phyloP scores from a whole-genome alignment of 1,140 invertebrate genomes.

The Scaptomyza graminum region DNA sequence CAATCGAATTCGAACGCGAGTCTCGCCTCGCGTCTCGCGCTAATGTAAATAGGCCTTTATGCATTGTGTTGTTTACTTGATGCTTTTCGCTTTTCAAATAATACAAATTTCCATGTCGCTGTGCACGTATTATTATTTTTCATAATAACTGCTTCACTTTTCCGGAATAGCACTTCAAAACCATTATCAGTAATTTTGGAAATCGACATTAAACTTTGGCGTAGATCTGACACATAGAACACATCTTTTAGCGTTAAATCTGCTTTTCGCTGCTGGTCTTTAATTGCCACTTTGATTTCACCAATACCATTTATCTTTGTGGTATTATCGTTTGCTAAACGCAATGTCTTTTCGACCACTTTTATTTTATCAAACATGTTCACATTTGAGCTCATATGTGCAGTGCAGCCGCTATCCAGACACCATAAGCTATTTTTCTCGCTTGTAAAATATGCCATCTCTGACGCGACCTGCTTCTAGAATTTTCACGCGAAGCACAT shows the following conservation, averaged over 20 bases:
- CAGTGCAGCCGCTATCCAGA: no score
- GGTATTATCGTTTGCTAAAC: neutral
- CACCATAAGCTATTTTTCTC: no score
- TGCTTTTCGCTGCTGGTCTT: neutral
- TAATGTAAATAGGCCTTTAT: no score
- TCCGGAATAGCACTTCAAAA: constrained; percentile 11
- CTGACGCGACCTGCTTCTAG: neutral
- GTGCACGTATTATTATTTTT: constrained; percentile 18
- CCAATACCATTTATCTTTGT: neutral
- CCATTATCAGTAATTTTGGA: constrained; percentile 22
- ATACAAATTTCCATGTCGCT: constrained; percentile 8
- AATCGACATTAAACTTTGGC: neutral
- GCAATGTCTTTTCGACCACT: no score
- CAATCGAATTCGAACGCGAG: no score
- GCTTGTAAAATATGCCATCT: no score
- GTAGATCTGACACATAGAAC: constrained; percentile 5
- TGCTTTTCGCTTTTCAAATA: constrained; percentile 1
- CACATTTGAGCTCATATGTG: no score
- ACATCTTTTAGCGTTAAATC: neutral
- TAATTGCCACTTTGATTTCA: no score
- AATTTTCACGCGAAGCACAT: neutral
- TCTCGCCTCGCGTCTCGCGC: no score
- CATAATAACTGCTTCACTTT: constrained; percentile 16
- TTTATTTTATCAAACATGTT: no score
- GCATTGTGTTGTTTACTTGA: constrained; percentile 1